Conservation (phyloP, 2,888 invertebrate species). For the Cremastinae sp. region DNA sequence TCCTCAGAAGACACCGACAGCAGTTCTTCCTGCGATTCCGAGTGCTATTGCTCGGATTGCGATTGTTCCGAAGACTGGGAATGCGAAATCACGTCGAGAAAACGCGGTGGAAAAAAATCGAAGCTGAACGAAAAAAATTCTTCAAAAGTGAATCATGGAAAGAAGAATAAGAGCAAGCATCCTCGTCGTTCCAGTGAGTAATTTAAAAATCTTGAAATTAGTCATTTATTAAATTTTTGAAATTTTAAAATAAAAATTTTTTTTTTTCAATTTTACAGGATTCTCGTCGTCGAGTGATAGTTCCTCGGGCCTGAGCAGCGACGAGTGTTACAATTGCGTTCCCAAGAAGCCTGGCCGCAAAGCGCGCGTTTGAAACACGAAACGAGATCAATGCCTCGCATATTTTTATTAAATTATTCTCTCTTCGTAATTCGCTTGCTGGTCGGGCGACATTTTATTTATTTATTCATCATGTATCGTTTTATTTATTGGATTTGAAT, state of each 20-base stretch:
- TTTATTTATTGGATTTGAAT: slow-evolving; percentile 7
- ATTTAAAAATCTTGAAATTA: too few relatives aligned
- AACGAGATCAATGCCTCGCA: neutral
- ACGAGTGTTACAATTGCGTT: slow-evolving; percentile 61
- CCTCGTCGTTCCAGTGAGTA: slow-evolving; percentile 56
- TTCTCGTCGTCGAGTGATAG: slow-evolving; percentile 49
- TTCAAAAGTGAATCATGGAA: slow-evolving; percentile 25
- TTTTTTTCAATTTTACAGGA: slow-evolving; percentile 1
- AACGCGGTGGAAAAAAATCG: slow-evolving; percentile 52
- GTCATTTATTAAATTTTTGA: slow-evolving; percentile 4
- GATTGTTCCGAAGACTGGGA: slow-evolving; percentile 53
- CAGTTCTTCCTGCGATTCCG: slow-evolving; percentile 44
- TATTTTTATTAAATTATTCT: neutral
- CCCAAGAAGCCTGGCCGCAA: slow-evolving; percentile 48
- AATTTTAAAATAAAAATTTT: neutral
- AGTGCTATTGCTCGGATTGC: slow-evolving; percentile 38
- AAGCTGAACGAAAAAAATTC: slow-evolving; percentile 18
- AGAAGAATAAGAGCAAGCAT: slow-evolving; percentile 47
- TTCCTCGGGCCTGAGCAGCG: slow-evolving; percentile 53
- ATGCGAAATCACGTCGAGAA: slow-evolving; percentile 33
- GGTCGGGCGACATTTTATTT: too few relatives aligned
- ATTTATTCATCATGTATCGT: neutral
- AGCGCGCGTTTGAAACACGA: slow-evolving; percentile 27
- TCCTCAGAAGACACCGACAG: slow-evolving; percentile 27
- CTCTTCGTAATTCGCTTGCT: neutral